Base-by-base conservation (phyloP, 2,797 vertebrate species). In the Malurus leucopterus region DNA sequence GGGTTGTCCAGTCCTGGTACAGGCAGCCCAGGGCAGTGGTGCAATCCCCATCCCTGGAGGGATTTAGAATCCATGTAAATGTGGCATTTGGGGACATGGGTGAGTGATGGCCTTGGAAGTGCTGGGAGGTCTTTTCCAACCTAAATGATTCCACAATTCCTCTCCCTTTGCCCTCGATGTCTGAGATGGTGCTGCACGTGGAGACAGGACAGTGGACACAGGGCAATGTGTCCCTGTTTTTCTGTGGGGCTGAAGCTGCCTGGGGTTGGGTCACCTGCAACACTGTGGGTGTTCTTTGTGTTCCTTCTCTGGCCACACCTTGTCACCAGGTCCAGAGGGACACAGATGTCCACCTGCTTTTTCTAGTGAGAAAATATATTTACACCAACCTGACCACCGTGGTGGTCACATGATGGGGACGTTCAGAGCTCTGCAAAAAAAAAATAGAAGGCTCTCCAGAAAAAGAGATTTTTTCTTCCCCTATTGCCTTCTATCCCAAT, bases 321-420 rank as follows among this genome's bases (percentile, higher is more conserved):
- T 15, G 2, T 12, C 40, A 3, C 11, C 21, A 24, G 22, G 6
- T 47, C 55, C 63, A 18, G 46, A 69, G 24, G 51, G 34, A 15
- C 40, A 22, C 0, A 0, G 44, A 3, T 29, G 22, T 8, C 76
- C 63, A 3, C 2, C 74, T 73, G 22, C 9, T 70, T 69, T 43
- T 17, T 13, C 9, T 2, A 14, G 22, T 3, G 6, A 50, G 27
- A 63, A 85, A 80, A 78, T 4, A 1, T 2, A 10, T 82, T 76
- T 76, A 4, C 55, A 41, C 15, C 1, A 1, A 7, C 13, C 32
- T 18, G 32, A 18, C 51, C 3, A 0, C 29, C 19, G 0, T 0
- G 21, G 55, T 2, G 4, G 6, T 2, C 65, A 49, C 49, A 30
- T 43, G 16, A 0, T 0, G 3, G n/a, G 40, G 11, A 23, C 30